Evolutionary conservation across 2,797 vertebrate species (phyloP).

Genomic region (Acipenser transmontanus): DNA sequence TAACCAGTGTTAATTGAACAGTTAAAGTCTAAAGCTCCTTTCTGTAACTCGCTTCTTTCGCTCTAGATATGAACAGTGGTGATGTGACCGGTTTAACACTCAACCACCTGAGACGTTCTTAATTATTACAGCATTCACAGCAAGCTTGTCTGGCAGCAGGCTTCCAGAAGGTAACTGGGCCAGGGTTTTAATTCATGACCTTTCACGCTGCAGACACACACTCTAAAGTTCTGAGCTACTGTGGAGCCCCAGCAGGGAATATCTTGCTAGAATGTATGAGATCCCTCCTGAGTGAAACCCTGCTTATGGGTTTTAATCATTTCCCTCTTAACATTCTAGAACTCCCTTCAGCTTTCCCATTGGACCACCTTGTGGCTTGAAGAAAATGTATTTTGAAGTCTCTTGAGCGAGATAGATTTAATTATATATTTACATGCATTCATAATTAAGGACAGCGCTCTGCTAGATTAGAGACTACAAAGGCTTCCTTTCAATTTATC

Average conservation of each 20-base stretch:
- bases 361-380: slow-evolving; percentile 41
- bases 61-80: no score
- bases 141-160: background rate
- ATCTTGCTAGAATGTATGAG: background rate
- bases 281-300: slow-evolving; percentile 28
- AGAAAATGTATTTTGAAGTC: slow-evolving; percentile 48
- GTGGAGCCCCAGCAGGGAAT: slow-evolving; percentile 6
- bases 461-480: slow-evolving; percentile 48
- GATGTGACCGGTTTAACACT: background rate
- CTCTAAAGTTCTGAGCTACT: background rate
- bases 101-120: slow-evolving; percentile 14
- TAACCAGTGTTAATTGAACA: no score
- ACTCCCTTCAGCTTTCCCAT: slow-evolving; percentile 30
- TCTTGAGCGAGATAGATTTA: slow-evolving; percentile 49
- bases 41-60: no score
- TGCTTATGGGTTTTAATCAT: slow-evolving; percentile 41
- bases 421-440: slow-evolving; percentile 54
- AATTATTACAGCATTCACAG: slow-evolving; percentile 12
- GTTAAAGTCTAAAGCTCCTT: no score
- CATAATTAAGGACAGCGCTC: slow-evolving; percentile 51
- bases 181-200: background rate
- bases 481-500: slow-evolving; percentile 37
- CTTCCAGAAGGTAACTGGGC: background rate
- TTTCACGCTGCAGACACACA: slow-evolving; percentile 12
- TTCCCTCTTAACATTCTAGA: slow-evolving; percentile 30